Base-by-base conservation (phyloP, 2,113 vertebrate genomes). In the Capreolus pygargus region DNA sequence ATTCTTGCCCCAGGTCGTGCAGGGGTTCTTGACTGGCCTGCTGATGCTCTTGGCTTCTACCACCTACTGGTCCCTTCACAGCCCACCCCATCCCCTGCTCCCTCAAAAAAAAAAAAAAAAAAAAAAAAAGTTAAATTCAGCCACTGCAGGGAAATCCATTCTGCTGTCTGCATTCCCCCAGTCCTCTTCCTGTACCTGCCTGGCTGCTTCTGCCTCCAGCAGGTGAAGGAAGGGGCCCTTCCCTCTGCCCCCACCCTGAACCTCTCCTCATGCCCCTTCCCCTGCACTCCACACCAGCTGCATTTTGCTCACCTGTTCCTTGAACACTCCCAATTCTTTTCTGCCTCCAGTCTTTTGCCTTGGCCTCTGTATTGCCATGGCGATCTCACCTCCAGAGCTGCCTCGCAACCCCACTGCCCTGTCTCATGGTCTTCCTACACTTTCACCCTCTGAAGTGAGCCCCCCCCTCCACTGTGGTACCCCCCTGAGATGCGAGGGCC, bases 11-110 rank as follows among this genome's bases (percentile, higher is more conserved):
- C 3, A 2, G 55, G 30, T 30, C 8, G 1, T 33, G 5, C 2
- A 14, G n/a, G 33, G 33, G 17, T 11, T 74, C n/a, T 43, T 43
- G 15, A 54, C 14, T 54, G n/a, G 47, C 33, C 25, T n/a, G 78
- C 27, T 36, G 36, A 28, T 64, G 78, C 45, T 64, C 12, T 23
- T 54, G n/a, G 81, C 81, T 39, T 16, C 91, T 14, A 39, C 13
- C 50, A 8, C 79, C 21, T 6, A 30, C 60, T 1, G 60, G 50
- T 17, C 28, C 50, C 60, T 45, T 33, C 57, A 5, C 6, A 0
- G 2, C 6, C 60, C 23, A 0, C 27, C 5, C 6, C 6, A 2
- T 19, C 45, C 10, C 14, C 3, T 30, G 43, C 43, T 39, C 21
- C 67, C 33, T 21, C 33, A 6, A 33, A 74, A 74, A 55, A 12